Conservation (phyloP, 2,113 vertebrate genomes). For the Scopus umbretta region DNA sequence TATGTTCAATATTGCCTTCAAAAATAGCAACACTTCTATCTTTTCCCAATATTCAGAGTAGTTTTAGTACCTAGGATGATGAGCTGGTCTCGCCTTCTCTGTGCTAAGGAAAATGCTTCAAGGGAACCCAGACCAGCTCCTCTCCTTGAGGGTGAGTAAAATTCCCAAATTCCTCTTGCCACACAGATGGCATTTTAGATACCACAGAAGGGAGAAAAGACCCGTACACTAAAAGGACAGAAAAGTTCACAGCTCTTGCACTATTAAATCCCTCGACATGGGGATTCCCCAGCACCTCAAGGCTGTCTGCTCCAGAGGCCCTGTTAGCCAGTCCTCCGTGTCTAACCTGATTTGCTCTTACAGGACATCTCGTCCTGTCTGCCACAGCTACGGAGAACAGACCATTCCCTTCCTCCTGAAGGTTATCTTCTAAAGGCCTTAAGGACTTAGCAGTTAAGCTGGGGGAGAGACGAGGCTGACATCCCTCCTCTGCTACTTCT, state of each 20-base stretch:
- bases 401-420: background rate
- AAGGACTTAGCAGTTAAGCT: background rate
- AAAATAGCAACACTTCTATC: constrained; percentile 15
- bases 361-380: background rate
- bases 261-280: accelerated
- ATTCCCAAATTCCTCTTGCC: background rate
- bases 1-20: constrained; percentile 22
- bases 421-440: constrained; percentile 9
- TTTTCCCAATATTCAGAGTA: background rate
- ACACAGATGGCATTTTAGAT: background rate
- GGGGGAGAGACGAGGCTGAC: background rate
- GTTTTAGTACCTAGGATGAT: background rate
- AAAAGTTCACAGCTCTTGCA: background rate
- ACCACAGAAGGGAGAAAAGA: background rate
- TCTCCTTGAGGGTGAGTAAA: background rate
- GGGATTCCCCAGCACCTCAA: background rate
- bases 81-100: background rate
- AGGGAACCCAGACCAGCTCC: background rate
- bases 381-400: background rate
- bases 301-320: background rate
- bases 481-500: background rate
- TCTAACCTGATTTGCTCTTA: background rate
- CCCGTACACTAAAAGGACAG: background rate
- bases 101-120: background rate
- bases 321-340: background rate